Evolutionary conservation across 2,888 invertebrate genomes (phyloP), one percentile per base, ranked within the genome.

Genomic region (Eumacrocentrus americanus): DNA sequence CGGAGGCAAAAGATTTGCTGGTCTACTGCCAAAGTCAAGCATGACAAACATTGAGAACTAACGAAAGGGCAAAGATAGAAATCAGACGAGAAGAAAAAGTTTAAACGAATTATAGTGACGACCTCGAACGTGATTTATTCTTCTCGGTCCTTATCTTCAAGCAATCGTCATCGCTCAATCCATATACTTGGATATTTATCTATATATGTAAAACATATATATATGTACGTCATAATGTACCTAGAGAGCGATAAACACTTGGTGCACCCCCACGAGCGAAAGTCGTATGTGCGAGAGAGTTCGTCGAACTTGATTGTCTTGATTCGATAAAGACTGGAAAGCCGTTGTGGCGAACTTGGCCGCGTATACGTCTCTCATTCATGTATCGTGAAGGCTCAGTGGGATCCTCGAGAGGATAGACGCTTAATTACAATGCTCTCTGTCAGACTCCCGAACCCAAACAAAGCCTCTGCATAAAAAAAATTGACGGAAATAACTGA

Each of bases 221-320:
- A n/a, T n/a, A n/a, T n/a, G n/a, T n/a, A n/a, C n/a, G n/a, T n/a
- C n/a, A n/a, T n/a, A n/a, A 16, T 35, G n/a, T 40, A 16, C 18
- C 14, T 14, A 18, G n/a, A 22, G 9, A 47, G 11, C 22, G 23
- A 16, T 38, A 48, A 35, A 37, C 38, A 57, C 11, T 18, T 9
- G 9, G 6, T 16, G 38, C 47, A 16, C 37, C n/a, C 37, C 44
- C 16, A 37, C 25, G 23, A 20, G n/a, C n/a, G n/a, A n/a, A n/a
- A n/a, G n/a, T n/a, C n/a, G n/a, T n/a, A n/a, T n/a, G 34, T 38
- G 35, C 35, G 11, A 23, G 14, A 20, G 42, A 66, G 66, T 67
- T 63, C 63, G 63, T 48, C 66, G 63, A 64, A 66, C 66, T 64
- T 56, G 64, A 67, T 66, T 65, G 64, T 51, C 47, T 52, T 60